Evolutionary conservation across 2,797 vertebrate species (phyloP).

Genomic region (Thaleichthys pacificus): DNA sequence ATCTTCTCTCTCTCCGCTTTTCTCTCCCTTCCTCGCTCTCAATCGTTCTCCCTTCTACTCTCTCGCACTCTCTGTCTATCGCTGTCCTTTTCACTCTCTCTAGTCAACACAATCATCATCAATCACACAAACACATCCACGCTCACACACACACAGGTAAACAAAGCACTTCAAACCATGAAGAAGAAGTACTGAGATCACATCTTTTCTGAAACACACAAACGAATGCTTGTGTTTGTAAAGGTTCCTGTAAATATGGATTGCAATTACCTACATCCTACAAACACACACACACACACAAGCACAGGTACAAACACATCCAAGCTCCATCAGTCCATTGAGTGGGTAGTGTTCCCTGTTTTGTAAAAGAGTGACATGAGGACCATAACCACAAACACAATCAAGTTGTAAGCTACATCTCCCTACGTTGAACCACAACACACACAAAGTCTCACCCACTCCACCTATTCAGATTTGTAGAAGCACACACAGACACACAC

Average conservation of each 20-base stretch:
- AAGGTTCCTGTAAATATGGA: background rate
- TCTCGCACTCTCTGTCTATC: too few relatives aligned
- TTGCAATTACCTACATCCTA: background rate
- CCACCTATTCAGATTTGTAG: background rate
- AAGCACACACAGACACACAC: background rate
- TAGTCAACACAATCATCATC: background rate
- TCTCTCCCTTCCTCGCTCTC: too few relatives aligned
- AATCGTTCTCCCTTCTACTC: too few relatives aligned
- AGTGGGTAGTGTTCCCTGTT: background rate
- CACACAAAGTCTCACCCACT: background rate
- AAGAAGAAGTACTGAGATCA: too few relatives aligned
- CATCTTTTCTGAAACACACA: background rate
- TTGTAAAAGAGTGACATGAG: background rate
- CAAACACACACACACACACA: constrained; percentile 12
- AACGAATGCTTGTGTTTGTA: too few relatives aligned
- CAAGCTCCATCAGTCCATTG: background rate
- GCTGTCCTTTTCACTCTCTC: too few relatives aligned
- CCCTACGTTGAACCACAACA: background rate
- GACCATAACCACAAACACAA: background rate
- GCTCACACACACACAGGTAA: background rate
- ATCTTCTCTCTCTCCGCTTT: background rate
- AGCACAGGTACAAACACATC: constrained; percentile 16
- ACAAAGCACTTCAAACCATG: too few relatives aligned
- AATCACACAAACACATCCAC: background rate
- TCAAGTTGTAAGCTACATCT: background rate